Evolutionary conservation across 2,113 vertebrate species (phyloP), one percentile per base, ranked within the genome.

Genomic region (Engraulis encrasicolus): DNA sequence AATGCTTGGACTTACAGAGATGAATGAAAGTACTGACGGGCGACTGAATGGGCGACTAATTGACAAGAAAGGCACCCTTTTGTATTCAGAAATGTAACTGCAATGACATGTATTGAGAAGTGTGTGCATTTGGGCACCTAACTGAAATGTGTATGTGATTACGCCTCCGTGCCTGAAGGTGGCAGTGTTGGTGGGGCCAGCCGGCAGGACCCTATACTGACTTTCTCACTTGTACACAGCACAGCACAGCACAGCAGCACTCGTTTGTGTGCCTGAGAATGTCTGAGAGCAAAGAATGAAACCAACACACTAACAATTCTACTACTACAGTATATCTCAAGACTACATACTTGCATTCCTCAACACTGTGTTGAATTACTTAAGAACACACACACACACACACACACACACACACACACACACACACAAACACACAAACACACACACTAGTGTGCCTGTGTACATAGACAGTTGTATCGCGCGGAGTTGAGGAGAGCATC

Each of bases 221-320:
- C 66, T 18, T 27, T 27, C 66, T n/a, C 27, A 71, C 52, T n/a
- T 20, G 34, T 27, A 36, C 66, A 74, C 40, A n/a, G n/a, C n/a
- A n/a, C n/a, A n/a, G n/a, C n/a, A n/a, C n/a, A n/a, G n/a, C n/a
- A n/a, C n/a, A 45, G 40, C 40, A 45, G 40, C 40, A 45, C 40
- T 3, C 3, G 4, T 45, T 5, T 45, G 40, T 45, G 40, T 45
- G 40, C 40, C 40, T 45, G 40, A 45, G 40, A 45, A 45, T 45
- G 40, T 45, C 40, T 45, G 40, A 45, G 40, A 45, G 66, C 23
- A 7, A 27, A 9, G 27, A 74, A 74, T 74, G 66, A 34, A 89
- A 83, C 87, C 87, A 89, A 34, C 66, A 74, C 66, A 23, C 31
- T 74, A 74, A 74, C 66, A 34, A 27, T 31, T 74, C 27, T 74